Conservation (phyloP, 37 sponge, comb jelly and placozoan genomes). For the Spongia lamella region DNA sequence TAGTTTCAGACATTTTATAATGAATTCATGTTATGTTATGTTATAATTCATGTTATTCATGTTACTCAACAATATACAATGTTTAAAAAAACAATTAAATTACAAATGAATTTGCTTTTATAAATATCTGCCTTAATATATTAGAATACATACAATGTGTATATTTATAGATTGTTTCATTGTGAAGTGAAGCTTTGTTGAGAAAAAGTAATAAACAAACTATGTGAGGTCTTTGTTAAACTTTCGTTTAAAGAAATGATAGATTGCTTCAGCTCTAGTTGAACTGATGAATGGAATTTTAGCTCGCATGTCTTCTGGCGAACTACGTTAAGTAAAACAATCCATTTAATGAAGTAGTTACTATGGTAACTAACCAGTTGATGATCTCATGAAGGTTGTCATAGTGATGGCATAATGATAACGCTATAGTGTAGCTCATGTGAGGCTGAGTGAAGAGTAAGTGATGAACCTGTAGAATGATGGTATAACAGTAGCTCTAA, state of each 20-base stretch:
- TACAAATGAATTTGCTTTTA: too few relatives aligned
- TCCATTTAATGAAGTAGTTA: background rate
- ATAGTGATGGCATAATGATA: conserved; percentile 23
- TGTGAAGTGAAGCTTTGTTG: too few relatives aligned
- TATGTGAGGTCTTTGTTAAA: background rate
- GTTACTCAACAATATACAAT: too few relatives aligned
- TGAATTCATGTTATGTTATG: too few relatives aligned
- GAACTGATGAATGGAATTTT: conserved; percentile 13
- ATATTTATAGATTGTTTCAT: too few relatives aligned
- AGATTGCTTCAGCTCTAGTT: conserved; percentile 1
- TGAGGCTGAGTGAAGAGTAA: conserved; percentile 30
- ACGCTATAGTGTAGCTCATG: conserved; percentile 19
- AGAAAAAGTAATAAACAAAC: too few relatives aligned
- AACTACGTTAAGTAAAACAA: background rate
- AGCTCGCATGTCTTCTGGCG: conserved; percentile 11
- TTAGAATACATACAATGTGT: too few relatives aligned
- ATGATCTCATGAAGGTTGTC: background rate
- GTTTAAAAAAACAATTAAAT: too few relatives aligned
- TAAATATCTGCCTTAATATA: too few relatives aligned
- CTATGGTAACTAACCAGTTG: conserved; percentile 7
- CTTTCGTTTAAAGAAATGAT: conserved; percentile 23
- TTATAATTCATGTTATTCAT: too few relatives aligned
- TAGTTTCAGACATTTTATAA: too few relatives aligned
- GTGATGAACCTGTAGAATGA: conserved; percentile 6
- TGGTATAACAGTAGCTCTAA: background rate